Evolutionary conservation across 2,888 invertebrate genomes (phyloP).

Genomic region (Hanleya hanleyi): DNA sequence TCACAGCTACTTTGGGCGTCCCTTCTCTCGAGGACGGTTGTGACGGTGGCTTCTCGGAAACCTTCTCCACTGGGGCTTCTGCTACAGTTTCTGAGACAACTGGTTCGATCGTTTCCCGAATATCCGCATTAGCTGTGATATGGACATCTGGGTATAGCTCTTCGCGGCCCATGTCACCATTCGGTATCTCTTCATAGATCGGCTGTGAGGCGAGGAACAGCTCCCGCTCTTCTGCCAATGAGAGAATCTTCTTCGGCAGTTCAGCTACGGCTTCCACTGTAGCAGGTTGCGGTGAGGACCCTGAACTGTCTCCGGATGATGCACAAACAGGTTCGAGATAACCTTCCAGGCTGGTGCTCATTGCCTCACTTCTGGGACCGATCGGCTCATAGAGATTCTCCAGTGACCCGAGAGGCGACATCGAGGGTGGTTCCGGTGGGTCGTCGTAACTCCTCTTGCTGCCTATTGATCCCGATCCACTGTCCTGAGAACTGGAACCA

Average conservation of each 20-base stretch:
- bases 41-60: background rate
- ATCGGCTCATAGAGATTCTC: slow-evolving; percentile 66
- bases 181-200: slow-evolving; percentile 64
- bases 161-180: slow-evolving; percentile 32
- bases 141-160: background rate
- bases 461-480: slow-evolving; percentile 29
- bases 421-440: slow-evolving; percentile 39
- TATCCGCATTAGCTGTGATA: too few species aligned
- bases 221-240: slow-evolving; percentile 43
- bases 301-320: slow-evolving; percentile 17
- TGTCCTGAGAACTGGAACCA: slow-evolving; percentile 42
- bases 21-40: background rate
- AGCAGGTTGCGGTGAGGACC: background rate
- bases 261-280: slow-evolving; percentile 22
- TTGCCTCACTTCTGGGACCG: slow-evolving; percentile 6
- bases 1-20: background rate
- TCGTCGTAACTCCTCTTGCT: slow-evolving; percentile 42
- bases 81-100: too few species aligned
- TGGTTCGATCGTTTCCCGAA: too few species aligned
- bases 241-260: background rate
- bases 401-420: slow-evolving; percentile 61
- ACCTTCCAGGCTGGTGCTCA: slow-evolving; percentile 41
- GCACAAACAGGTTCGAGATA: slow-evolving; percentile 58
- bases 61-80: too few species aligned
- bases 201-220: slow-evolving; percentile 58